Evolutionary conservation across 2,797 vertebrate species (phyloP), one percentile per base, ranked within the genome.

Genomic region (Lerista edwardsae): DNA sequence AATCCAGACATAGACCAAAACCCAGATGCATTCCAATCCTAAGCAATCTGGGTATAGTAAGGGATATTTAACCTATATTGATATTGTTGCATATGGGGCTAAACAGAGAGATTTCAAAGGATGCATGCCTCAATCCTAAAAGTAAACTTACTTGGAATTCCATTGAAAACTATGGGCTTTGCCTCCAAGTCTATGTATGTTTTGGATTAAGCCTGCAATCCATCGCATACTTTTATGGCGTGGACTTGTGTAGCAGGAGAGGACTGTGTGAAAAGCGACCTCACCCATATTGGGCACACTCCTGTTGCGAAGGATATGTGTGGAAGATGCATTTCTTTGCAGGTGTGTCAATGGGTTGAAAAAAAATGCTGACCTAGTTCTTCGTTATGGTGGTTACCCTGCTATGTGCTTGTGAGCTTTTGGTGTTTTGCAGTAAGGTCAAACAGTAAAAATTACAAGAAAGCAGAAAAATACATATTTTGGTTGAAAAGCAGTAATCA

Each of bases 181-280:
- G 59, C 75, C 74, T 64, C n/a, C 51, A 3, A 1, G 1, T 8
- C 23, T 21, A 3, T 34, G 36, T 51, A 8, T 1, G 29, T 15
- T 34, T 1, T 41, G 19, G 6, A 39, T 4, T 39, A 36, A n/a
- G 25, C 36, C 17, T 62, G 12, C 29, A 77, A 41, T 41, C 14
- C 14, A 27, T 62, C n/a, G 27, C 36, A 25, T 73, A 41, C 12
- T 29, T 73, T 73, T 73, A 12, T 73, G 34, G 17, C 11, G n/a
- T 21, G n/a, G 62, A 0, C 25, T 4, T 2, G 21, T 4, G 57
- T 59, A 23, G 68, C 0, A 0, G 41, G 57, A 8, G 6, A 36
- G 19, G 34, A 34, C 31, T 23, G 34, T 34, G 17, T 69, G 67
- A n/a, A 19, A 67, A 31, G 12, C 65, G 4, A 31, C n/a, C 12